Conservation (phyloP, 2,888 invertebrate genomes). For the Nemoura dubitans region DNA sequence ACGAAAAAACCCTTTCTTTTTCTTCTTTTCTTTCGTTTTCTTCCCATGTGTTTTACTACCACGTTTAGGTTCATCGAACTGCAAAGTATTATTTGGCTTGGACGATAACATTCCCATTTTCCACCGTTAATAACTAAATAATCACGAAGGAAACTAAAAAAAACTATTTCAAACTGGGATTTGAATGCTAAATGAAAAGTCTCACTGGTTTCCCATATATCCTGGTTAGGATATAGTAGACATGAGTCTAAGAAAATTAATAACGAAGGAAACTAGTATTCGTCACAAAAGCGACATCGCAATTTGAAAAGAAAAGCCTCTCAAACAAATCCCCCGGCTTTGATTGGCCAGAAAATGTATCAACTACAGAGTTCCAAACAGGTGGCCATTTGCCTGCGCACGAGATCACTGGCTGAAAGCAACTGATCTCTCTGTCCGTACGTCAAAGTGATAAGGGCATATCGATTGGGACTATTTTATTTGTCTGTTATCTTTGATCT, state of each 20-base stretch:
- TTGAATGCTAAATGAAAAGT: background rate
- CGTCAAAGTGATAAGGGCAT: background rate
- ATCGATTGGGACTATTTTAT: slow-evolving; percentile 5
- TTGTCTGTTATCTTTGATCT: background rate
- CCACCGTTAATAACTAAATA: background rate
- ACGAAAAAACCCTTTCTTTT: background rate
- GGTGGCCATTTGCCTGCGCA: background rate
- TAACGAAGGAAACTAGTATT: too few species aligned
- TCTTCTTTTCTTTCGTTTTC: slow-evolving; percentile 5
- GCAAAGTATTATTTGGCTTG: background rate
- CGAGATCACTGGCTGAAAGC: background rate
- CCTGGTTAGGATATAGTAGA: too few species aligned
- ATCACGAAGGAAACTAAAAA: too few species aligned
- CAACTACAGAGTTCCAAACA: background rate
- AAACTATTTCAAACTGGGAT: too few species aligned
- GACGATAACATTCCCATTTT: background rate
- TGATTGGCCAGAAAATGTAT: background rate
- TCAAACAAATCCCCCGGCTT: background rate
- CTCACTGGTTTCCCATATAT: too few species aligned
- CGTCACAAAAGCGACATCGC: background rate
- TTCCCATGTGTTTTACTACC: background rate
- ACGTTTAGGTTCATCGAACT: too few species aligned
- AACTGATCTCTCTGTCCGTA: background rate
- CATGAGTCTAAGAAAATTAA: too few species aligned
- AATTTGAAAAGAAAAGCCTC: background rate